A percentile compares a stretch with the other conserved stretches of the same genome.
Evolutionary conservation across 2,797 vertebrate genomes (phyloP).

Genomic region (Phrynocephalus guinanensis): DNA sequence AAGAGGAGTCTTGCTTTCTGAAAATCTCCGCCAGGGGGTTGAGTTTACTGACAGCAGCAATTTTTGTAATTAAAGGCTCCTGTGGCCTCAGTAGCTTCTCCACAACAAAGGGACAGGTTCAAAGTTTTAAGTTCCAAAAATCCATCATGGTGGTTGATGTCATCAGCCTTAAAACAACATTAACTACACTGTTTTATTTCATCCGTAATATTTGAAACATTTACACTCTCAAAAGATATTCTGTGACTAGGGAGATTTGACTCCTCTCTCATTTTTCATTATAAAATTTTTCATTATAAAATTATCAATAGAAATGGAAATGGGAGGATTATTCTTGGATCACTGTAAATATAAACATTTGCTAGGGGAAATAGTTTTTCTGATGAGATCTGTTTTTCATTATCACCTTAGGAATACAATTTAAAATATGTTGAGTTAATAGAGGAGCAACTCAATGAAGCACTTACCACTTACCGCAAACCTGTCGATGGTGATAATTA

Average conservation of each 20-base stretch:
- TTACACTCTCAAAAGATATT: background rate
- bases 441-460: constrained; percentile 98
- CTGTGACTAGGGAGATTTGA: background rate
- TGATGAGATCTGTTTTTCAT: constrained; percentile 4
- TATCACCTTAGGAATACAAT: constrained; percentile 89
- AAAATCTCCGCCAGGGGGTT: too few relatives aligned
- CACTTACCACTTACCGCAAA: constrained; percentile 97
- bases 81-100: too few relatives aligned
- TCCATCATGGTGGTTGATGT: too few relatives aligned
- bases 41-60: too few relatives aligned
- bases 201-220: background rate
- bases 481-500: constrained; percentile 98
- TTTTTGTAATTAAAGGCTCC: too few relatives aligned
- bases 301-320: background rate
- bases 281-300: too few relatives aligned
- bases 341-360: background rate
- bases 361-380: background rate
- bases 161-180: too few relatives aligned
- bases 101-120: too few relatives aligned
- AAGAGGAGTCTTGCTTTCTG: too few relatives aligned
- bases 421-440: constrained; percentile 97
- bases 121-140: too few relatives aligned
- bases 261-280: background rate
- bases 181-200: too few relatives aligned
- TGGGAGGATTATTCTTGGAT: background rate